Evolutionary conservation across 2,888 invertebrate species (phyloP).

Genomic region (Pterobdella sp.): DNA sequence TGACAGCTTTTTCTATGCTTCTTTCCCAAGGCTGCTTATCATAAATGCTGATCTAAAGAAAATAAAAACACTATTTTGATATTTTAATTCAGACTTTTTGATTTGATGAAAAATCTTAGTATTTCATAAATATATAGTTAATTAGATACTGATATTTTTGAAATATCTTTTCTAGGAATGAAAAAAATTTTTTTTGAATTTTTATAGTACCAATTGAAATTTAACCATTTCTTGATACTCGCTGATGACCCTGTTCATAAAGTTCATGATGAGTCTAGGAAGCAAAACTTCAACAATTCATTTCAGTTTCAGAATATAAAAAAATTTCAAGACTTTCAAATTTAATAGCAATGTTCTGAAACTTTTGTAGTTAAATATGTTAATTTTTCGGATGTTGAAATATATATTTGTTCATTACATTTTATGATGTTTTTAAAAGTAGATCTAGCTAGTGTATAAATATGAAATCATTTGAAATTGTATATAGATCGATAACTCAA

Average conservation of each 20-base stretch:
- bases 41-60: slow-evolving; percentile 75
- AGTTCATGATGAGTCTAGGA: slow-evolving; percentile 10
- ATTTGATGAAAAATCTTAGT: not conserved
- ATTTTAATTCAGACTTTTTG: not conserved
- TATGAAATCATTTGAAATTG: too few species aligned
- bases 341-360: too few species aligned
- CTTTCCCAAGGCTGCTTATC: slow-evolving; percentile 97
- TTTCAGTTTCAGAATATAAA: too few species aligned
- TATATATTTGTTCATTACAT: too few species aligned
- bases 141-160: not conserved
- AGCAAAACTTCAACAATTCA: too few species aligned
- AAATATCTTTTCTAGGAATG: not conserved
- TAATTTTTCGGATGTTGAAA: too few species aligned
- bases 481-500: too few species aligned
- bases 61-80: not conserved
- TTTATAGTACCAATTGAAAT: not conserved
- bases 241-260: slow-evolving; percentile 23
- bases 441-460: too few species aligned
- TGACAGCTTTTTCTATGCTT: slow-evolving; percentile 79
- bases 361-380: too few species aligned
- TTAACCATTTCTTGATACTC: slow-evolving; percentile 25
- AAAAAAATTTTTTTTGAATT: not conserved
- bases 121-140: not conserved
- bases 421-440: too few species aligned
- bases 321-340: too few species aligned